These are phyloP conservation scores for Listronotus bonariensis DNA, from an alignment of 1,140 invertebrate species.

Conservation along the genomic window DNA sequence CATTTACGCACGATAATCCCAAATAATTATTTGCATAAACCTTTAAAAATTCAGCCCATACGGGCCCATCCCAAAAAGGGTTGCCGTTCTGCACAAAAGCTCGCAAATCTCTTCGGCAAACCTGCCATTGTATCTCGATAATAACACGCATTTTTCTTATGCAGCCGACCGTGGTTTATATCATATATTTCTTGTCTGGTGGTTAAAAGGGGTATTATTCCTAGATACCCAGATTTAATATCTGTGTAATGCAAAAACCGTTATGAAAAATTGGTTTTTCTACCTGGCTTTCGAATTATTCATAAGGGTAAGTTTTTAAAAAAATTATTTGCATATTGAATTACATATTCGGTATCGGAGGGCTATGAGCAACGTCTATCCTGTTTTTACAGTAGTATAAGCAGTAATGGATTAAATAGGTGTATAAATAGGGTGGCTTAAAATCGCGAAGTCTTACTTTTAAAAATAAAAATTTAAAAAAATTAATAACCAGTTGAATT, in stretches of 20 bases:
- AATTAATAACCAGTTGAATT: no score
- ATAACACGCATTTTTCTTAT: conserved; percentile 38
- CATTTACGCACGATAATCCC: conserved; percentile 30
- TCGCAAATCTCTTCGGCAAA: conserved; percentile 32
- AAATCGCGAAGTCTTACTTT: no score
- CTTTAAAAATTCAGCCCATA: conserved; percentile 23
- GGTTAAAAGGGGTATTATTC: conserved; percentile 26
- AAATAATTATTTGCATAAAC: conserved; percentile 37
- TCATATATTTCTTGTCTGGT: conserved; percentile 37
- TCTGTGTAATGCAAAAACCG: conserved; percentile 17
- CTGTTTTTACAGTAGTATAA: no score
- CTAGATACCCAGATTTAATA: conserved; percentile 31
- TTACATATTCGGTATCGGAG: no score
- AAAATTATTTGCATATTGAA: neutral
- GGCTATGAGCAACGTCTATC: no score
- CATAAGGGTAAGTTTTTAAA: neutral
- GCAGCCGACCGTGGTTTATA: conserved; percentile 33
- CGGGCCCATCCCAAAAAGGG: conserved; percentile 26
- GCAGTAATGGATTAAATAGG: no score
- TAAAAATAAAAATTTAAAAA: no score
- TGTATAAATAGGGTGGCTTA: no score
- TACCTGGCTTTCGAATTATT: conserved; percentile 17
- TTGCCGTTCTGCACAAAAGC: conserved; percentile 16
- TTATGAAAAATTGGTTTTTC: conserved; percentile 26
- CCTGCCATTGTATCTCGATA: conserved; percentile 31